phyloP scores from a whole-genome alignment of 2,797 vertebrate species.

The Myiotriccus ornatus region DNA sequence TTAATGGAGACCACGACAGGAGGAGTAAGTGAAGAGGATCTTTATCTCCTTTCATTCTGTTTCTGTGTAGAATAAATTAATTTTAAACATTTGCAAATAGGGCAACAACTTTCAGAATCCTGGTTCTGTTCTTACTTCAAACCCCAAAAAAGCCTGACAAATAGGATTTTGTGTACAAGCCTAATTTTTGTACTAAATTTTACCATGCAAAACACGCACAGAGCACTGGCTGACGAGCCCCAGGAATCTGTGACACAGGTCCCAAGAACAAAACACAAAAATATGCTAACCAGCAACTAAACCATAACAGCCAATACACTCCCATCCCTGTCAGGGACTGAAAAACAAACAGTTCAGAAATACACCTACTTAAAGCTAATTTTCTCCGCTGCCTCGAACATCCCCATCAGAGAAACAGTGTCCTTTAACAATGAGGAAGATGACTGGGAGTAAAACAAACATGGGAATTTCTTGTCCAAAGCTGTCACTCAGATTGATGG shows the following conservation, averaged over 20 bases:
- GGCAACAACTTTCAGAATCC: background rate
- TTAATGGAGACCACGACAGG: background rate
- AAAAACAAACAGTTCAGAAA: slow-evolving; percentile 7
- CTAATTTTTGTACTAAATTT: background rate
- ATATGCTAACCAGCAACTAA: slow-evolving; percentile 8
- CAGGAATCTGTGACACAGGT: background rate
- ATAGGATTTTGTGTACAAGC: background rate
- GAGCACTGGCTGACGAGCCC: background rate
- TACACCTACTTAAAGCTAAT: slow-evolving; percentile 7
- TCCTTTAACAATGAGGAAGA: slow-evolving; percentile 33
- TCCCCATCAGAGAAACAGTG: background rate
- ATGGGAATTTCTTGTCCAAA: slow-evolving; percentile 38
- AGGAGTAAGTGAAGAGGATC: background rate
- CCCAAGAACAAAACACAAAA: slow-evolving; percentile 4
- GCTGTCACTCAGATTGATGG: slow-evolving; percentile 14
- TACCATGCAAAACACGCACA: background rate
- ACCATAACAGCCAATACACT: background rate
- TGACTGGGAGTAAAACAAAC: slow-evolving; percentile 34
- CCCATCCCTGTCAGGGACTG: background rate
- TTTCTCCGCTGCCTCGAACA: background rate
- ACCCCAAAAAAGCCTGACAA: background rate
- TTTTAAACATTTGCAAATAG: background rate
- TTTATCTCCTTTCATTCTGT: background rate
- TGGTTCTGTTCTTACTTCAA: background rate
- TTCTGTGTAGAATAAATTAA: background rate